These are phyloP conservation scores for Meloidogyne hapla DNA, from an alignment of 1,140 invertebrate genomes.

Conservation along the genomic window DNA sequence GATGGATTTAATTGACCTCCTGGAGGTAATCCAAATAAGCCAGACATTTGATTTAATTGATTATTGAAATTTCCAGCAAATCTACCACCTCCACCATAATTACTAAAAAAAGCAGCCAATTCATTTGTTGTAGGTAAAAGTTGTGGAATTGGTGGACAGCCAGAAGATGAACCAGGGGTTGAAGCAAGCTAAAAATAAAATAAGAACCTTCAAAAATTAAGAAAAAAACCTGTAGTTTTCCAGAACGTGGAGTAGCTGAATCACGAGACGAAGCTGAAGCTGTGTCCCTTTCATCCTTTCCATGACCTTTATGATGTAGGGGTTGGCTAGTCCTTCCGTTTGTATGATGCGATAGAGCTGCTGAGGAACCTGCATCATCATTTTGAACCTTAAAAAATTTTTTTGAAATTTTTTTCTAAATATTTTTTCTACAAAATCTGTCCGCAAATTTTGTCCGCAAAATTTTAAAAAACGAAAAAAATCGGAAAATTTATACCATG, in stretches of 20 bases:
- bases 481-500: no score
- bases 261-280: slow-evolving; percentile 45
- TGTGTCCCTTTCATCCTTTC: slow-evolving; percentile 45
- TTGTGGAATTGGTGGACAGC: slow-evolving; percentile 15
- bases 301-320: slow-evolving; percentile 15
- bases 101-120: slow-evolving; percentile 21
- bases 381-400: slow-evolving; percentile 36
- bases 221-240: slow-evolving; percentile 33
- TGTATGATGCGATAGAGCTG: slow-evolving; percentile 28
- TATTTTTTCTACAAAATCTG: no score
- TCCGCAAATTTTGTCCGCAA: slow-evolving; percentile 9
- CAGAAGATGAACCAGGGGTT: slow-evolving; percentile 18
- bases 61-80: slow-evolving; percentile 23
- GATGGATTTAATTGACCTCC: neutral
- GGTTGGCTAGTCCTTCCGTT: slow-evolving; percentile 36
- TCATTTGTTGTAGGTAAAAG: slow-evolving; percentile 23
- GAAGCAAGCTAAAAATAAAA: slow-evolving; percentile 11
- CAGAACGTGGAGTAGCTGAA: slow-evolving; percentile 49
- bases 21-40: slow-evolving; percentile 5
- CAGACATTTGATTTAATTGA: no score
- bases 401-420: no score
- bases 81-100: slow-evolving; percentile 22
- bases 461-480: slow-evolving; percentile 6
- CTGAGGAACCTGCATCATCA: slow-evolving; percentile 40
- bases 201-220: neutral